Conservation (phyloP, 2,113 vertebrate species). For the Amblyopsis rosae region DNA sequence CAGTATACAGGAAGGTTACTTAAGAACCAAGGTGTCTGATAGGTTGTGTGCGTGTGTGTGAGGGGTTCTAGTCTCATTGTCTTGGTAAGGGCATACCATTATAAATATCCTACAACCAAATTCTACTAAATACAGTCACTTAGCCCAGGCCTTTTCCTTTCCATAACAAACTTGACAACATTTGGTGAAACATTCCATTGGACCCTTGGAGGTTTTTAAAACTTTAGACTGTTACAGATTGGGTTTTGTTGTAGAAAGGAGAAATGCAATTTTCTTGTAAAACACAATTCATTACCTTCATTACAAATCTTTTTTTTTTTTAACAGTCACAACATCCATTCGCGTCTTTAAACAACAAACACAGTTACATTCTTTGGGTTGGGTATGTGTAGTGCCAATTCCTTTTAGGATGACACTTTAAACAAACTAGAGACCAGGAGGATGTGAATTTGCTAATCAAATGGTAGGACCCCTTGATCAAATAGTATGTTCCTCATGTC, state of each 20-base stretch:
- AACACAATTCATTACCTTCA: conserved; percentile 58
- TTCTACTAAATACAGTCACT: conserved; percentile 22
- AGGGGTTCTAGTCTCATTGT: neutral
- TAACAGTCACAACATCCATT: conserved; percentile 67
- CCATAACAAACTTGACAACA: conserved; percentile 25
- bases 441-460: conserved; percentile 32
- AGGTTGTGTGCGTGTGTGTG: conserved; percentile 4
- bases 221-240: conserved; percentile 35
- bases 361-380: conserved; percentile 77
- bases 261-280: conserved; percentile 26
- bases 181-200: conserved; percentile 42
- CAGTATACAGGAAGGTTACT: conserved; percentile 43
- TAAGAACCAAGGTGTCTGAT: conserved; percentile 51
- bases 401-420: conserved; percentile 25
- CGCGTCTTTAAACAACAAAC: conserved; percentile 56
- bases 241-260: conserved; percentile 21
- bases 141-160: conserved; percentile 1
- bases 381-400: conserved; percentile 52
- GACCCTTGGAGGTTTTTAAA: conserved; percentile 13
- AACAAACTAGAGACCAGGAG: conserved; percentile 37
- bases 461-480: conserved; percentile 46
- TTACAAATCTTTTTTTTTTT: conserved; percentile 30
- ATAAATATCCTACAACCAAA: conserved; percentile 49
- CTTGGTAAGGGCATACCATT: conserved; percentile 26
- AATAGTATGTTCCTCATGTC: conserved; percentile 24